Percentiles rank a stretch among this genome's conserved stretches.
These are phyloP conservation scores for Talpa occidentalis DNA, from an alignment of 2,113 vertebrate genomes.

Conservation along the genomic window DNA sequence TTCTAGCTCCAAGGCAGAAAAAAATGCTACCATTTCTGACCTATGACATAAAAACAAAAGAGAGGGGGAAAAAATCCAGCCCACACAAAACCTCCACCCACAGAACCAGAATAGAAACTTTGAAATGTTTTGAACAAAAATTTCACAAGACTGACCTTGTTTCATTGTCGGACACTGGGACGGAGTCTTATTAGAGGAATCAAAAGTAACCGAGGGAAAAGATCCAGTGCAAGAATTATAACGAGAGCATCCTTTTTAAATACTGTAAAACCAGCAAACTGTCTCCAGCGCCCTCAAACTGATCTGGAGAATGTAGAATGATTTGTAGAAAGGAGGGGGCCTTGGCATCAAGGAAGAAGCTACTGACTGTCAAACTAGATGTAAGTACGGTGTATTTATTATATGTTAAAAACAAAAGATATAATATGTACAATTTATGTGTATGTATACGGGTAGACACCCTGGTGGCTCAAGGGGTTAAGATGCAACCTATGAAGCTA, in stretches of 20 bases:
- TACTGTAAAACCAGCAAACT: not conserved
- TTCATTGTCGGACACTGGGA: constrained; percentile 44
- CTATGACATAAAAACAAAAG: not conserved
- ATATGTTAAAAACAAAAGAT: not conserved
- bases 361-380: not conserved
- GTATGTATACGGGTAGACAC: too few relatives aligned
- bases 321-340: not conserved
- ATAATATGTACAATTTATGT: too few relatives aligned
- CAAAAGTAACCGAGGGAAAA: not conserved
- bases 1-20: not conserved
- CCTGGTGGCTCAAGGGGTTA: too few relatives aligned
- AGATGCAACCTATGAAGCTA: too few relatives aligned
- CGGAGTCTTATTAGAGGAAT: not conserved
- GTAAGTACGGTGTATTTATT: not conserved
- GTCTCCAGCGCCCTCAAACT: not conserved
- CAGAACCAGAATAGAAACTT: constrained; percentile 24
- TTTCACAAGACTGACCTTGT: constrained; percentile 39
- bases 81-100: not conserved
- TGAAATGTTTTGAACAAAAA: constrained; percentile 30
- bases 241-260: constrained; percentile 9
- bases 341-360: not conserved
- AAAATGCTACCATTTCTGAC: not conserved
- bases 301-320: not conserved
- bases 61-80: not conserved
- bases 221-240: not conserved